Evolutionary conservation across 2,113 vertebrate species (phyloP).

Genomic region (Haliaeetus leucogaster): DNA sequence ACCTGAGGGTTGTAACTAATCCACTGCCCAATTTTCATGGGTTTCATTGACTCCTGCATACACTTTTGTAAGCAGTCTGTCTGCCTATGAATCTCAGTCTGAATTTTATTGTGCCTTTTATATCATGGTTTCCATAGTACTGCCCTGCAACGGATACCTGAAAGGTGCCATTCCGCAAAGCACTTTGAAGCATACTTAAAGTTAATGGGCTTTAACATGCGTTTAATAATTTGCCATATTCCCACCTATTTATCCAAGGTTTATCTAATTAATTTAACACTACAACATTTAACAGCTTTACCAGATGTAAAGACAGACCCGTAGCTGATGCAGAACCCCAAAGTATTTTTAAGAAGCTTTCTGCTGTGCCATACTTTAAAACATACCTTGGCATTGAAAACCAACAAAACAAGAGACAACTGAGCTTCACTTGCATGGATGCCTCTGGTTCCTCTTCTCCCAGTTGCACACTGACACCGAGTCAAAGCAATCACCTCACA

Average conservation of each 20-base stretch:
- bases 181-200: not conserved
- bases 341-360: not conserved
- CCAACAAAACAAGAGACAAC: not conserved
- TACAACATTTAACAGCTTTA: not conserved
- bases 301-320: not conserved
- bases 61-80: not conserved
- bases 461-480: not conserved
- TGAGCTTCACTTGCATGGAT: not conserved
- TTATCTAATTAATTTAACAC: not conserved
- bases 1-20: not conserved
- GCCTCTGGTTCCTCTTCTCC: not conserved
- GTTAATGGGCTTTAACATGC: not conserved
- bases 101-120: not conserved
- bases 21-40: not conserved
- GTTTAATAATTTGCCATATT: not conserved
- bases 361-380: not conserved
- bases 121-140: not conserved
- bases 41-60: not conserved
- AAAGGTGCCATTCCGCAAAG: not conserved
- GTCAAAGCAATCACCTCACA: not conserved
- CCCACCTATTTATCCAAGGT: not conserved
- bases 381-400: not conserved
- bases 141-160: not conserved
- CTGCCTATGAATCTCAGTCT: not conserved
- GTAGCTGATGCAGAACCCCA: not conserved